phyloP scores from a whole-genome alignment of 2,888 invertebrate species.

The Cephus runcator region DNA sequence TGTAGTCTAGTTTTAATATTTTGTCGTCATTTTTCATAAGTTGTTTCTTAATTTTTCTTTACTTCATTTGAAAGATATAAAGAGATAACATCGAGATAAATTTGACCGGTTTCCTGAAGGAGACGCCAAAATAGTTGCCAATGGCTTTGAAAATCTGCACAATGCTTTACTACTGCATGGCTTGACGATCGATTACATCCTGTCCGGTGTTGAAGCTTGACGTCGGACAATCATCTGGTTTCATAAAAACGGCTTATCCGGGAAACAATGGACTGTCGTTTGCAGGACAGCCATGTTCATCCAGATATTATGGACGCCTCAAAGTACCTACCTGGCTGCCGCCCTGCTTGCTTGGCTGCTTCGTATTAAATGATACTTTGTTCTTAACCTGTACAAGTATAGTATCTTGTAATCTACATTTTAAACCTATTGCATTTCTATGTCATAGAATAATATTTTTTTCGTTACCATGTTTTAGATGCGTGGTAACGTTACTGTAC shows the following conservation, averaged over 20 bases:
- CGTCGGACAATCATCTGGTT: conserved; percentile 55
- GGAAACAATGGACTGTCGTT: conserved; percentile 59
- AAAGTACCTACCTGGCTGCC: conserved; percentile 7
- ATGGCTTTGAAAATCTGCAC: background rate
- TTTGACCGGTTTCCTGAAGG: too few species aligned
- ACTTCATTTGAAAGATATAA: background rate
- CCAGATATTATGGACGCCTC: conserved; percentile 24
- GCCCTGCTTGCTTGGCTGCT: background rate
- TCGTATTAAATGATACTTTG: conserved; percentile 1
- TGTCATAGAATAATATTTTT: too few species aligned
- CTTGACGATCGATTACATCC: conserved; percentile 27
- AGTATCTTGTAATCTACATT: background rate
- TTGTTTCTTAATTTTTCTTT: too few species aligned
- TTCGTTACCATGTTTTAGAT: too few species aligned
- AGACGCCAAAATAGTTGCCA: background rate
- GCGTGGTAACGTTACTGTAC: too few species aligned
- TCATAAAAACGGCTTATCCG: conserved; percentile 60
- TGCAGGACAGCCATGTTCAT: conserved; percentile 38
- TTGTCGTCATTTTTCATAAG: background rate
- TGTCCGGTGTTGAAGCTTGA: conserved; percentile 36
- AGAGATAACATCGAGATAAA: too few species aligned
- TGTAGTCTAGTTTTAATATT: background rate
- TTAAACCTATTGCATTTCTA: too few species aligned
- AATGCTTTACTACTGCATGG: background rate
- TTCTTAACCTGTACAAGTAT: background rate